Percentiles rank a stretch among this genome's conserved stretches.
Evolutionary conservation across 2,797 vertebrate genomes (phyloP).

Genomic region (Rallus crepitans): DNA sequence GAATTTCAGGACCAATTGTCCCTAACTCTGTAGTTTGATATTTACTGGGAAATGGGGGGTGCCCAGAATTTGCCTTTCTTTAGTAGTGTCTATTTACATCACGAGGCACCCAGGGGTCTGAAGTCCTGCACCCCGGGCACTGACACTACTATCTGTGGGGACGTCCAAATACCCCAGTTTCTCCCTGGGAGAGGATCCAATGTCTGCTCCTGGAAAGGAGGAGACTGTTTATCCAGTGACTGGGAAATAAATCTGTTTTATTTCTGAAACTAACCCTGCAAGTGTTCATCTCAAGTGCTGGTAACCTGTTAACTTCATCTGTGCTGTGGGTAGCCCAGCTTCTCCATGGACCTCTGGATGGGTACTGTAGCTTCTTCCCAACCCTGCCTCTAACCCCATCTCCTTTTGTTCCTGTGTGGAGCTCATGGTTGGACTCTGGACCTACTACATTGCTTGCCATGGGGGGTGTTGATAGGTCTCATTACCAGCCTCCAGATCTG

Average conservation of each 20-base stretch:
- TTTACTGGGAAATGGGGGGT: neutral
- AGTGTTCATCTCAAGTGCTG: neutral
- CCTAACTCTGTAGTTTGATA: neutral
- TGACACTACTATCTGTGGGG: rapidly evolving
- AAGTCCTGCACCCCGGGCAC: neutral
- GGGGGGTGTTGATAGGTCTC: neutral
- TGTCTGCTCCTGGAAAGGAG: neutral
- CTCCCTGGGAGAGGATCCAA: neutral
- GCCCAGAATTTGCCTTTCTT: neutral
- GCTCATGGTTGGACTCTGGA: neutral
- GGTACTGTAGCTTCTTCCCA: neutral
- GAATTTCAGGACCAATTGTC: neutral
- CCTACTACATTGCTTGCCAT: neutral
- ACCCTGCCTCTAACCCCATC: neutral
- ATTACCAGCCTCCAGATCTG: neutral
- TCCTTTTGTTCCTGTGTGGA: neutral
- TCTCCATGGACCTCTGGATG: neutral
- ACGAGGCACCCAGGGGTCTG: neutral
- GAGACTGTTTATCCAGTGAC: neutral
- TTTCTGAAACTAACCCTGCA: neutral
- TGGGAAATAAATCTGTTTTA: neutral
- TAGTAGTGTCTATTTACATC: neutral
- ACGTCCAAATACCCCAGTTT: neutral
- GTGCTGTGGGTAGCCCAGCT: neutral
- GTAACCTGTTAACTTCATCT: neutral